Conservation (phyloP, 2,113 vertebrate species). For the Stegostoma tigrinum region DNA sequence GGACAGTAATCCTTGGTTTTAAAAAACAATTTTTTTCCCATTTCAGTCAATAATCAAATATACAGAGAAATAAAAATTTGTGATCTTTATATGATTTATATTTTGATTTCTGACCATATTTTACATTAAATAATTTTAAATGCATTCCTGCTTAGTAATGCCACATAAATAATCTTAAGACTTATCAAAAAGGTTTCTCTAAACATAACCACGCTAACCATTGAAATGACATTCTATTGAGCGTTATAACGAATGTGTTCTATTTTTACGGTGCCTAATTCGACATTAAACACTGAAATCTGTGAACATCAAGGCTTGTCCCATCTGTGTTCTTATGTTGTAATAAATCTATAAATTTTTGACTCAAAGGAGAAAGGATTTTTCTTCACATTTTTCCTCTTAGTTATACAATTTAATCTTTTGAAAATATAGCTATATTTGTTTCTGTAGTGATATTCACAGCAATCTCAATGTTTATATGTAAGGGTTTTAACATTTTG, state of each 20-base stretch:
- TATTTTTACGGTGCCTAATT: background rate
- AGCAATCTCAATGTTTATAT: constrained; percentile 3
- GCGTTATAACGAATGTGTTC: background rate
- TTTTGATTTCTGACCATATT: background rate
- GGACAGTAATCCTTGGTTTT: no score
- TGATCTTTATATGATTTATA: no score
- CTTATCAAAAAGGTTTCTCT: background rate
- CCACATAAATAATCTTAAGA: background rate
- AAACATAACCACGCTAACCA: background rate
- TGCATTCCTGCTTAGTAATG: background rate
- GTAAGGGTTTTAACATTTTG: background rate
- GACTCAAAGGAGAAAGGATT: background rate
- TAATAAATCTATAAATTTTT: background rate
- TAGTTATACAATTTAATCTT: background rate
- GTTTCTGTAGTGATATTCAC: background rate
- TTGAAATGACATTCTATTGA: background rate
- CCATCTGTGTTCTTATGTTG: background rate
- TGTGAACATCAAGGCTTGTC: background rate
- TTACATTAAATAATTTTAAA: background rate
- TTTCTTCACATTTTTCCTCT: background rate
- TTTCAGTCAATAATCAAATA: no score
- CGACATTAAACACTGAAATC: background rate
- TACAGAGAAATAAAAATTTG: no score
- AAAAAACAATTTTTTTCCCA: no score
- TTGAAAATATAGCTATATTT: background rate